Conservation (phyloP, 2,888 invertebrate species). For the Monochamus alternatus region DNA sequence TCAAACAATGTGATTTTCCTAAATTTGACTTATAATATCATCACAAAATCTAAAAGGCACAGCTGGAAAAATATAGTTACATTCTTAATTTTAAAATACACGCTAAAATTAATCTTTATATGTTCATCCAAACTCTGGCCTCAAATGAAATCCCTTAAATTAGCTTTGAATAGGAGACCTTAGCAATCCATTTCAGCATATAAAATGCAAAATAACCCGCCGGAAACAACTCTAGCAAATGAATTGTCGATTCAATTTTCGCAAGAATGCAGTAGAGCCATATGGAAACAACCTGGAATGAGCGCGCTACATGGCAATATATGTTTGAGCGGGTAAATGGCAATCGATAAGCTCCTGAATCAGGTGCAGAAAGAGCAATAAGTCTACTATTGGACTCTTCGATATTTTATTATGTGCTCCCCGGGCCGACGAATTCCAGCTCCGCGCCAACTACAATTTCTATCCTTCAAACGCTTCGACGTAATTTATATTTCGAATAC, state of each 20-base stretch:
- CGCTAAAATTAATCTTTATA: background rate
- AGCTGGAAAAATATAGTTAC: too few relatives aligned
- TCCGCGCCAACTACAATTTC: background rate
- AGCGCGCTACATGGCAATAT: slow-evolving; percentile 47
- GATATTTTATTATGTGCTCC: slow-evolving; percentile 52
- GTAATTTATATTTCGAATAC: background rate
- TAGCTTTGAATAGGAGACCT: slow-evolving; percentile 15
- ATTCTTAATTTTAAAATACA: background rate
- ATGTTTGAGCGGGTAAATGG: slow-evolving; percentile 52
- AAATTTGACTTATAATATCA: too few relatives aligned
- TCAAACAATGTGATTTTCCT: too few relatives aligned
- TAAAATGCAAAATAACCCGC: slow-evolving; percentile 48
- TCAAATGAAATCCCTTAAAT: background rate
- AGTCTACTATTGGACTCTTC: slow-evolving; percentile 50
- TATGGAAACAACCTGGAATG: slow-evolving; percentile 24
- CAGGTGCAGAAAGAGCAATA: slow-evolving; percentile 56
- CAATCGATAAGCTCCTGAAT: slow-evolving; percentile 54
- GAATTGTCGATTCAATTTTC: slow-evolving; percentile 50
- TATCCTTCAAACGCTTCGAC: background rate
- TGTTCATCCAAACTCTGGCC: background rate
- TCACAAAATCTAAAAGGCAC: too few relatives aligned
- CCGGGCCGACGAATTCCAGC: slow-evolving; percentile 15
- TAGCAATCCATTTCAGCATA: slow-evolving; percentile 33
- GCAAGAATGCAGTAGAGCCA: slow-evolving; percentile 26
- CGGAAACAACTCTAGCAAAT: slow-evolving; percentile 48